Base-by-base conservation (phyloP, 2,888 invertebrate genomes). In the Scrobipalpa costella region DNA sequence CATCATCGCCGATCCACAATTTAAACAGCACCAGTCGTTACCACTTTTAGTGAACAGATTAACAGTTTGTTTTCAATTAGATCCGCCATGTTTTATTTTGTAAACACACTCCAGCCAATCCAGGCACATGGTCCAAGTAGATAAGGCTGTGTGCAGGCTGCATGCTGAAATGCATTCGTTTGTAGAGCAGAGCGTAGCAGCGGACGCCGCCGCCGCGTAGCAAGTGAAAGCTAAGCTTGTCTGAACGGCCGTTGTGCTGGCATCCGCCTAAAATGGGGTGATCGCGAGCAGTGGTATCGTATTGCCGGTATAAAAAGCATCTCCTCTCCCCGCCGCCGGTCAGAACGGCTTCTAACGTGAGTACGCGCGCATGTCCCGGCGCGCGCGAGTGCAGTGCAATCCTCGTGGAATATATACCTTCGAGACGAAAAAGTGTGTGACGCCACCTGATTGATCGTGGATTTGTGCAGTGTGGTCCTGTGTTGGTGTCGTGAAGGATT, bases 281-380 rank as follows among this genome's bases (percentile, higher is more conserved):
- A 84, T 88, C 86, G 85, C 75, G 84, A 71, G 83, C 80, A 79
- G 77, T 81, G 92, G 95, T 94, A 94, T 95, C 95, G 94, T 94
- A 93, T 95, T 95, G 94, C 95, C 93, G 89, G 95, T 95, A 95
- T 95, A 95, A 95, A 95, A 95, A 93, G 93, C 92, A 93, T 90
- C 90, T 86, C 86, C 85, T 90, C 92, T 92, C 93, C 93, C 93
- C 93, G 93, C 93, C 93, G 93, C 94, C 94, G 95, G 95, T 95
- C 97, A 97, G 97, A 97, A 96, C 97, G 96, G 97, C 97, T 97
- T 96, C 96, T 95, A 97, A 96, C 96, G 97, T 97, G 96, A 97
- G 97, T 97, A 85, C 75, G 80, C 83, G 74, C 88, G 86, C 83
- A 86, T 84, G 88, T 77, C 64, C 72, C 55, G 15, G 55, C 80